Evolutionary conservation across 2,797 vertebrate species (phyloP), one percentile per base, ranked within the genome.

Genomic region (Amblyopsis hoosieri): DNA sequence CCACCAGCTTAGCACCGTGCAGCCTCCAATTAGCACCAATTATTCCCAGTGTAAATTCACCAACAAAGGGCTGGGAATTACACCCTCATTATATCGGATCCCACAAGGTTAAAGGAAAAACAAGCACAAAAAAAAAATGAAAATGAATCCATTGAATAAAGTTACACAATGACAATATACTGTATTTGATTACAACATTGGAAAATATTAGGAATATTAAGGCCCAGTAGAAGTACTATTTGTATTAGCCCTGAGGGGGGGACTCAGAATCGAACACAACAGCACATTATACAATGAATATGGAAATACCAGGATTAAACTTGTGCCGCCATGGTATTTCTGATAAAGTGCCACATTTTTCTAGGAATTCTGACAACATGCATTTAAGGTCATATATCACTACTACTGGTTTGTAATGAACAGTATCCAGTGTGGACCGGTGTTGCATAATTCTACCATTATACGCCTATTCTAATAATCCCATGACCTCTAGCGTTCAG

Each of bases 11-110:
- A 93, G 93, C 90, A 91, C 85, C 84, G 90, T 79, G 91, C 91
- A 90, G 91, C 92, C 80, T 72, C 92, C 95, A 95, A 96, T 96
- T 96, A 96, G 93, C 85, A 79, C 90, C 92, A 95, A 98, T 97
- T 96, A 97, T 93, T 94, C 91, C 90, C 90, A 85, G 90, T 87
- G 93, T 95, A 94, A 93, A 94, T 94, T 90, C 92, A 90, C 92
- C 87, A 83, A 92, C 88, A 95, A 94, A 94, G 94, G 69, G 69
- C 53, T 87, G 85, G 91, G 92, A 92, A 95, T 95, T 84, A 93
- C 87, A 86, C 83, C 88, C 87, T 93, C 92, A 94, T 95, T 90
- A 93, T 86, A 88, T 83, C 74, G 72, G 79, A 81, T 81, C 85
- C 76, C 66, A 75, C 67, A 79, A 79, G 66, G 60, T 48, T 64